Percentiles rank a stretch among this genome's conserved stretches.
These are phyloP conservation scores for Melanerpes aurifrons DNA, from an alignment of 2,113 vertebrate species.

Conservation along the genomic window DNA sequence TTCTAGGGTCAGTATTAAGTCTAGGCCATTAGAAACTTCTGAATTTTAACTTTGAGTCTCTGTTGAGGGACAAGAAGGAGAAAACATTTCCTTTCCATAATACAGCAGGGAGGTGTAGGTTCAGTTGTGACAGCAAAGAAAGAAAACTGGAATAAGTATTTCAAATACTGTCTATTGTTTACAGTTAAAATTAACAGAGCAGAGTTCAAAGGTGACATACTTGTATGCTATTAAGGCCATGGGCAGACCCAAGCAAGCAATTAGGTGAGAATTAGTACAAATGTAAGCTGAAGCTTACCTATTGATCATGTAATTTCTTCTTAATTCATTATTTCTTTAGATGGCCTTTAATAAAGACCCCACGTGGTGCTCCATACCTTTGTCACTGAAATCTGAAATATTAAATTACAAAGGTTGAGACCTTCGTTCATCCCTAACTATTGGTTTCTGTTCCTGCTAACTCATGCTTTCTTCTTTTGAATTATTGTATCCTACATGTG, in stretches of 20 bases:
- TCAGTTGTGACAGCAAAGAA: conserved; percentile 23
- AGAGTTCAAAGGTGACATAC: conserved; percentile 65
- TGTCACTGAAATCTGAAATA: conserved; percentile 21
- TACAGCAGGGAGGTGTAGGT: not conserved
- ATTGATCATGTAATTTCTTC: conserved; percentile 7
- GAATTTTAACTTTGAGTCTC: not conserved
- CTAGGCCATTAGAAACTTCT: not conserved
- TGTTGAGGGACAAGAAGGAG: not conserved
- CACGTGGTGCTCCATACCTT: not conserved
- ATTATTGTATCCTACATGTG: not conserved
- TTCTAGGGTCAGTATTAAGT: not conserved
- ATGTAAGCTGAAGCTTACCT: conserved; percentile 42
- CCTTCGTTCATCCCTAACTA: not conserved
- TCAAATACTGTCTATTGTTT: conserved; percentile 55
- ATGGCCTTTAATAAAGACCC: not conserved
- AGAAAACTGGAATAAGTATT: conserved; percentile 23
- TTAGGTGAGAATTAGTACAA: conserved; percentile 56
- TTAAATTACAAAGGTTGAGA: not conserved
- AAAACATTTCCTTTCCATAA: not conserved
- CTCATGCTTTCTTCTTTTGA: not conserved
- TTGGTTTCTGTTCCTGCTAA: not conserved
- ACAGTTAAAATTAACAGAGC: conserved; percentile 39
- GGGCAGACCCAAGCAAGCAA: conserved; percentile 17
- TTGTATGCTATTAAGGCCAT: conserved; percentile 32
- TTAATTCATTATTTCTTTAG: conserved; percentile 27